A percentile compares a stretch with the other conserved stretches of the same genome.
These are phyloP conservation scores for Drosophila ezoana DNA, from an alignment of 2,888 invertebrate species.

Conservation along the genomic window DNA sequence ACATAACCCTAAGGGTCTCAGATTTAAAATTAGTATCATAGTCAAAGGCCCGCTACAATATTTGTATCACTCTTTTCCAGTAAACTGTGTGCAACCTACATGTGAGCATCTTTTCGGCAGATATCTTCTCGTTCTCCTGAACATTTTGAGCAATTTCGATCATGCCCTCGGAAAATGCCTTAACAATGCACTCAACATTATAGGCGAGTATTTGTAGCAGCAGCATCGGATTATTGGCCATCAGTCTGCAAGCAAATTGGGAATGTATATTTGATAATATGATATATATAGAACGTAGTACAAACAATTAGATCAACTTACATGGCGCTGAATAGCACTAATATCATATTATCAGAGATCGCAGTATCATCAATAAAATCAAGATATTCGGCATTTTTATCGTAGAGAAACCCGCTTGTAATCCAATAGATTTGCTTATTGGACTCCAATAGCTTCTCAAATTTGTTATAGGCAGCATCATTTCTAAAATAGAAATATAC, in stretches of 20 bases:
- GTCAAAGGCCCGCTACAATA: too few relatives aligned
- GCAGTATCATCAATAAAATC: constrained; percentile 84
- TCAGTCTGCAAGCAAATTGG: constrained; percentile 83
- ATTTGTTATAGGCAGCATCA: constrained; percentile 81
- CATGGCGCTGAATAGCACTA: constrained; percentile 84
- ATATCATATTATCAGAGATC: constrained; percentile 84
- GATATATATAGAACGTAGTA: neutral
- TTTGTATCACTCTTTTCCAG: neutral
- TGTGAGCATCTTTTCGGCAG: constrained; percentile 83
- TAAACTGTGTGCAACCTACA: constrained; percentile 68
- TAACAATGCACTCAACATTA: constrained; percentile 88
- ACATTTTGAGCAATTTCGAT: constrained; percentile 83
- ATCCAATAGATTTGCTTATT: constrained; percentile 83
- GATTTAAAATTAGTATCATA: too few relatives aligned
- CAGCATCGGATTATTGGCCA: constrained; percentile 88
- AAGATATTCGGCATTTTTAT: constrained; percentile 83
- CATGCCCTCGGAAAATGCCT: constrained; percentile 86
- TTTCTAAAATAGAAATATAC: constrained; percentile 63
- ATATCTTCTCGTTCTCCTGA: constrained; percentile 83
- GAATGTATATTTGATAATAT: neutral
- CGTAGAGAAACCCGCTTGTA: constrained; percentile 83
- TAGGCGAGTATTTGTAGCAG: constrained; percentile 88
- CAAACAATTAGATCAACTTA: constrained; percentile 59
- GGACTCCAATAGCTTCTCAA: constrained; percentile 82
- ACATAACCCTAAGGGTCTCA: too few relatives aligned